A percentile compares a stretch with the other conserved stretches of the same genome.
These are phyloP conservation scores for Pteruthius melanotis DNA, from an alignment of 2,113 vertebrate species.

Conservation along the genomic window DNA sequence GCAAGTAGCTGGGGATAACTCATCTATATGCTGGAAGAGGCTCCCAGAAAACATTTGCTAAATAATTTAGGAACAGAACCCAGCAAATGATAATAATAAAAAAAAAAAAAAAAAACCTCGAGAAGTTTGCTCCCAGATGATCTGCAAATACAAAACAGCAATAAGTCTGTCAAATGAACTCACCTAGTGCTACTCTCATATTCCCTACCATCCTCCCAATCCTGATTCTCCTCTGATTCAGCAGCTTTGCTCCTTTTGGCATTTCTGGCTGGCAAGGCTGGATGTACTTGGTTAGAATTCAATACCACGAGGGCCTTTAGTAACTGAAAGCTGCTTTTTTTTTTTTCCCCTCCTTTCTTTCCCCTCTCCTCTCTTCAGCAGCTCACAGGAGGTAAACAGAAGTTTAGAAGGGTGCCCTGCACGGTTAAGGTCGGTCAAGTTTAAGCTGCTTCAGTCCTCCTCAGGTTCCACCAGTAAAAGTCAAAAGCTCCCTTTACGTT, in stretches of 20 bases:
- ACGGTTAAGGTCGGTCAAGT: not conserved
- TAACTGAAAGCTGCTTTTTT: not conserved
- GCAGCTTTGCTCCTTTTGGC: slow-evolving; percentile 36
- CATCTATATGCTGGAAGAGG: not conserved
- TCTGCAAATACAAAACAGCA: not conserved
- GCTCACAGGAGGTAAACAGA: slow-evolving; percentile 15
- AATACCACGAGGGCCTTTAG: not conserved
- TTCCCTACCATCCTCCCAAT: not conserved
- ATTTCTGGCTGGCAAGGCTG: slow-evolving; percentile 23
- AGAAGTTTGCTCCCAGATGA: not conserved
- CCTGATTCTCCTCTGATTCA: slow-evolving; percentile 25
- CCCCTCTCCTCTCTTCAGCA: not conserved
- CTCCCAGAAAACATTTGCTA: not conserved
- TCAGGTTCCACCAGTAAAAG: not conserved
- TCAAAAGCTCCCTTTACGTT: not conserved
- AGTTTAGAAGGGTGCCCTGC: not conserved
- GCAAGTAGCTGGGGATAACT: not conserved
- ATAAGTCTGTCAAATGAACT: not conserved
- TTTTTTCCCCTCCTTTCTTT: rapidly evolving
- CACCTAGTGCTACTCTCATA: not conserved
- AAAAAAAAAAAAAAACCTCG: not conserved
- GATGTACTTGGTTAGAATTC: slow-evolving; percentile 36
- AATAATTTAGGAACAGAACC: not conserved
- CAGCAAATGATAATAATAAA: not conserved
- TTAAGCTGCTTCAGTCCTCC: not conserved